Evolutionary conservation across 2,888 invertebrate species (phyloP), one percentile per base, ranked within the genome.

Genomic region (Listrodromus nycthemerus): DNA sequence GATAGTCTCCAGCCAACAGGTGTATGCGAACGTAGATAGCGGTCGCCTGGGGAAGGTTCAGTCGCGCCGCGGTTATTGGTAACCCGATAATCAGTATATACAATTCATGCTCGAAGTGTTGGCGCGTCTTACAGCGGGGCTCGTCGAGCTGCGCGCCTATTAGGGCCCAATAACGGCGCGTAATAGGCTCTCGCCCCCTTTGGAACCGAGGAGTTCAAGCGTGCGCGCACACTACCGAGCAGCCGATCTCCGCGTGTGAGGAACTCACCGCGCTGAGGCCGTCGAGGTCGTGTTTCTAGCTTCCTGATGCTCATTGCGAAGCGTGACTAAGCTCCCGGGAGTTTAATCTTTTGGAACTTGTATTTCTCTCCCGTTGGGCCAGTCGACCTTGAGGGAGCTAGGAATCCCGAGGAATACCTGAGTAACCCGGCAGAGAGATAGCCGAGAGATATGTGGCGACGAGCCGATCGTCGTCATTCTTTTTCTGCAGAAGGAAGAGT

Each of bases 21-120:
- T 61, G 58, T 67, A 63, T 16, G 13, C 48, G n/a, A 41, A 10
- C 21, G 19, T 4, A 45, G 61, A 71, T 83, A 83, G 80, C 84
- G 74, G 71, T 86, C 83, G 86, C 69, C 81, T 65, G 52, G 77
- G 33, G 79, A 61, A 79, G 80, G 74, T 86, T 71, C 85, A 85
- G 83, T 80, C 85, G 84, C 77, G 85, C 84, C 78, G 80, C 55
- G 58, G 6, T 61, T 66, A 65, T 66, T 27, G 86, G 91, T 91
- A 91, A 92, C 89, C 89, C 87, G 91, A 91, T 92, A 91, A 92
- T 92, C 91, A 91, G 88, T 87, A 89, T 90, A 89, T 91, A 90
- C 89, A 88, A 86, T 88, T 84, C 87, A 87, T 66, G 58, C 21
- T n/a, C n/a, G 21, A 69, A 78, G 45, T 67, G 58, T 24, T 33